Evolutionary conservation across 1,140 invertebrate species (phyloP).

Genomic region (Drosophila nigromelanica): DNA sequence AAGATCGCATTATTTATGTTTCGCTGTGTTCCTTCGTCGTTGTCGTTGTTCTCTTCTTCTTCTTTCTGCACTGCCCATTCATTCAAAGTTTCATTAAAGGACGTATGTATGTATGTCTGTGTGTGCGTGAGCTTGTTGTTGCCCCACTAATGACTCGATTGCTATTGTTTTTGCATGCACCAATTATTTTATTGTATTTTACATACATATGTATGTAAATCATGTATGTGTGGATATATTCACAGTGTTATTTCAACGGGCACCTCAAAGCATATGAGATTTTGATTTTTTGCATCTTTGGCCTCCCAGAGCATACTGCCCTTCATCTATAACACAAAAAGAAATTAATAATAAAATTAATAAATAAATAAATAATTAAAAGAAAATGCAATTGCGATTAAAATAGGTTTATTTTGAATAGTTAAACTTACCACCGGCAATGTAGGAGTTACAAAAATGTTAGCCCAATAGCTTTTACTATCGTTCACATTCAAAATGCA

Average conservation of each 20-base stretch:
- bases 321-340: conserved; percentile 48
- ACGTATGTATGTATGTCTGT: conserved; percentile 38
- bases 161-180: conserved; percentile 68
- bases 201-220: conserved; percentile 27
- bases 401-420: neutral
- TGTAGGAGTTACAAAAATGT: conserved; percentile 64
- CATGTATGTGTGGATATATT: conserved; percentile 30
- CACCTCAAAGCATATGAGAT: conserved; percentile 79
- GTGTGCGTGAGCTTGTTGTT: neutral
- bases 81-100: conserved; percentile 77
- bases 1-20: conserved; percentile 64
- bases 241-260: conserved; percentile 68
- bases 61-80: conserved; percentile 41
- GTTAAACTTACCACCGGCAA: conserved; percentile 67
- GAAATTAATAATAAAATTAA: too few relatives aligned
- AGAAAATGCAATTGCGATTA: neutral
- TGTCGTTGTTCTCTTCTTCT: conserved; percentile 2
- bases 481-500: conserved; percentile 62
- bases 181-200: conserved; percentile 74
- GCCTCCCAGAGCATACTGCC: conserved; percentile 79
- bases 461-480: conserved; percentile 71
- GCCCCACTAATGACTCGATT: conserved; percentile 31
- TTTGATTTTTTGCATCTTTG: conserved; percentile 56
- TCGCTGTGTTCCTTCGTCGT: conserved; percentile 25
- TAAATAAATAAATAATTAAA: too few relatives aligned